Evolutionary conservation across 92 coral and sea anemone genomes (phyloP), one percentile per base, ranked within the genome.

Genomic region (Virgularia gustaviana): DNA sequence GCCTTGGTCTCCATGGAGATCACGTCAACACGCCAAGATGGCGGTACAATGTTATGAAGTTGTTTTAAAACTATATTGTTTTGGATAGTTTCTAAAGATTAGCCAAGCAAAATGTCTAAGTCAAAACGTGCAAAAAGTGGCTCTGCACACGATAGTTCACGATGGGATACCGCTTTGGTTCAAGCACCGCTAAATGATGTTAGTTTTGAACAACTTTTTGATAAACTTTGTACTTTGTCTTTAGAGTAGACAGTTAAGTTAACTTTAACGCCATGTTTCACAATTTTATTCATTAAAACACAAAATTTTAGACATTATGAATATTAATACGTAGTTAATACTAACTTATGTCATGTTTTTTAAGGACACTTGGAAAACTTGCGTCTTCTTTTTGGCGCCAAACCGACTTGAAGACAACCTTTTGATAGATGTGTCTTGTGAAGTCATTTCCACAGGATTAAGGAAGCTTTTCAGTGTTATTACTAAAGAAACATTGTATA

Each of bases 121-220:
- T 85, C 94, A 43, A 88, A 88, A 61, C 86, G 99, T 77, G 94
- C 94, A 64, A 94, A 94, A 55, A 94, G 99, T 87, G 99, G 96
- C 33, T 89, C 96, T 29, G 79, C 89, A 62, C 90, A 94, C 72
- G 99, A 94, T 79, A 82, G 85, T 10, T 82, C 89, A 57, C 77
- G 81, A 82, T 94, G 99, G 99, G 99, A 94, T 34, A 49, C 84
- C 42, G 99, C 88, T 61, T 84, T 94, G 13, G 42, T 64, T 57
- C 99, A 94, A 75, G 86, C 96, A 16, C 89, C 78, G 20, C 84
- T 94, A 51, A 94, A 83, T 41, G 99, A 94, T 90, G 99, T 94
- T n/a, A n/a, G n/a, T n/a, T n/a, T n/a, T n/a, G n/a, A n/a, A n/a
- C n/a, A n/a, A n/a, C n/a, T n/a, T n/a, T n/a, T n/a, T n/a, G n/a